These are phyloP conservation scores for Drosophila anomelani DNA, from an alignment of 2,888 invertebrate genomes.

Conservation along the genomic window DNA sequence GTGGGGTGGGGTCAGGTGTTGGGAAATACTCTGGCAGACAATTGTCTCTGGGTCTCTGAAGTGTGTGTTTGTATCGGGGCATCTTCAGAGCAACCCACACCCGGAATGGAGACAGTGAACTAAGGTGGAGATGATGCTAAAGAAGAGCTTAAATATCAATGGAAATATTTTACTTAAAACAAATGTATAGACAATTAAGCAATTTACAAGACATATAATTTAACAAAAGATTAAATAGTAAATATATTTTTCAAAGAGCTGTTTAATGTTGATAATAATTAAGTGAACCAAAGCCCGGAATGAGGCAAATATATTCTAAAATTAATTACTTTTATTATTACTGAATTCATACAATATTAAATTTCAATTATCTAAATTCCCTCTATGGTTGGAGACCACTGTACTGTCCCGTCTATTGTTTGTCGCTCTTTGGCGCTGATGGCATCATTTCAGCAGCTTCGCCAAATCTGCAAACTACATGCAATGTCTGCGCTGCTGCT, in stretches of 20 bases:
- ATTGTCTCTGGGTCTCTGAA: slow-evolving; percentile 38
- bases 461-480: slow-evolving; percentile 53
- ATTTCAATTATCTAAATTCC: not conserved
- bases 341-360: not conserved
- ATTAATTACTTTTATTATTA: too few species aligned
- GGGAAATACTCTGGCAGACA: slow-evolving; percentile 36
- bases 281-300: too few species aligned
- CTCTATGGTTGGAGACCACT: slow-evolving; percentile 20
- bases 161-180: not conserved
- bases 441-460: slow-evolving; percentile 80
- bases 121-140: not conserved
- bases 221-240: too few species aligned
- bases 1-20: slow-evolving; percentile 36
- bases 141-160: too few species aligned
- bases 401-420: slow-evolving; percentile 42
- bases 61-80: slow-evolving; percentile 23
- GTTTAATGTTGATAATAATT: too few species aligned
- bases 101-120: slow-evolving; percentile 57
- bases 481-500: slow-evolving; percentile 39
- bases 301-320: too few species aligned
- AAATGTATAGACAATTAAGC: not conserved
- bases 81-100: slow-evolving; percentile 36
- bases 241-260: too few species aligned
- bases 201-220: too few species aligned
- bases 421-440: slow-evolving; percentile 70